These are phyloP conservation scores for Chloroclysta siterata DNA, from an alignment of 2,888 invertebrate species.

Conservation along the genomic window DNA sequence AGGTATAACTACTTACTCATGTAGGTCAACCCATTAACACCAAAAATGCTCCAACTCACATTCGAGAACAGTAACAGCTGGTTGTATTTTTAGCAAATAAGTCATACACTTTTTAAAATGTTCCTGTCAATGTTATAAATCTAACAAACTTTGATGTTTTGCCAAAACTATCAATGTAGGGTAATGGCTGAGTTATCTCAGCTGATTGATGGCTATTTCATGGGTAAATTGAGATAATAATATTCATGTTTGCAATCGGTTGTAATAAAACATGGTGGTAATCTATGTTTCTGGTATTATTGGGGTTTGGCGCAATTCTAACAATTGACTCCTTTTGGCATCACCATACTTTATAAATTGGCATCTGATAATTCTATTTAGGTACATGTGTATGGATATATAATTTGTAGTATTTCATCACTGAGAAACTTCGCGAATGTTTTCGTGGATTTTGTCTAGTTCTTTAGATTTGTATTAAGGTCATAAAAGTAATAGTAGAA, in stretches of 20 bases:
- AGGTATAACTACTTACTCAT: background rate
- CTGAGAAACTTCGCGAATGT: too few relatives aligned
- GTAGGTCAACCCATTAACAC: constrained; percentile 15
- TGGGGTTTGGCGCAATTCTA: background rate
- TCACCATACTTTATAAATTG: too few relatives aligned
- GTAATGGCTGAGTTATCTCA: constrained; percentile 20
- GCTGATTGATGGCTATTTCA: constrained; percentile 4
- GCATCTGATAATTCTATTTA: too few relatives aligned
- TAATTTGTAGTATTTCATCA: too few relatives aligned
- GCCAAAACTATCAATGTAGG: constrained; percentile 47
- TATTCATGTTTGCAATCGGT: constrained; percentile 12
- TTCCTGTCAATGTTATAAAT: constrained; percentile 51
- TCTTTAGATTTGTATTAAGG: too few relatives aligned
- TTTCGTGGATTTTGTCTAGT: too few relatives aligned
- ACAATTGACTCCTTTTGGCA: too few relatives aligned
- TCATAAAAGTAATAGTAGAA: too few relatives aligned
- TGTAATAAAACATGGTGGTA: constrained; percentile 7
- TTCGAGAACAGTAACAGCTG: constrained; percentile 39
- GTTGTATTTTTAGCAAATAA: constrained; percentile 47
- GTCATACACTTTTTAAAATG: constrained; percentile 36
- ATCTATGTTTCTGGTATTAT: background rate
- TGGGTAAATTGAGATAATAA: constrained; percentile 18
- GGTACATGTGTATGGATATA: too few relatives aligned
- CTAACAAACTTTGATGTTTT: constrained; percentile 50
- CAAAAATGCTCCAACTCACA: constrained; percentile 21